Base-by-base conservation (phyloP, 2,797 vertebrate genomes). In the Chromobotia macracanthus region DNA sequence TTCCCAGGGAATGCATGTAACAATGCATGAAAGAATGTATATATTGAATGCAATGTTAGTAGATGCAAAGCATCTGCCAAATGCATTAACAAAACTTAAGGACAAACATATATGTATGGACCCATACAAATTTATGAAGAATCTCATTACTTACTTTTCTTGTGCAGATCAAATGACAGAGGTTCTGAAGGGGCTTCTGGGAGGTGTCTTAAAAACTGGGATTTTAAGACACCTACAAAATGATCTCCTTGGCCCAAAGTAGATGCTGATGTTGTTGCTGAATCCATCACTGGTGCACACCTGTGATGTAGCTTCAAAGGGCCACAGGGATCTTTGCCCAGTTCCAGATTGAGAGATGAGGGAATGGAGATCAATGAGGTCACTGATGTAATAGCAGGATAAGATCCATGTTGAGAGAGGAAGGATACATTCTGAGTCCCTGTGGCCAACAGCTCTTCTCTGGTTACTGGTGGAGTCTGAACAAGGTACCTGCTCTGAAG, bases 131-230 rank as follows among this genome's bases (percentile, higher is more conserved):
- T 15, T 5, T 2, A 46, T 58, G 55, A n/a, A 60, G 10, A 69
- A 50, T 50, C 15, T 46, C 11, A 55, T 21, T 44, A 23, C 35
- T 53, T 66, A 99, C 97, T 95, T 90, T 93, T 96, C 88, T 97
- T 97, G 92, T 98, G 96, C 80, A 95, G 90, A 80, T 97, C 96
- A 0, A 97, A 94, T 79, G 96, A 97, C 88, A 97, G 89, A 16
- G 94, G 94, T 82, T 96, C 95, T 0, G 95, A 94, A 72, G 90
- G 94, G 63, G 95, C 90, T 48, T 97, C 96, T 0, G 96, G 96
- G 0, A 95, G 97, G 55, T 96, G 93, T 83, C 95, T 1, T 7
- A 61, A 7, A 73, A 63, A n/a, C 12, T 25, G 3, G 31, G 41
- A 23, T 4, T 67, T 67, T 21, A 44, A 21, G 53, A 28, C 53